phyloP scores from a whole-genome alignment of 2,888 invertebrate genomes.

The Melipona beecheii region DNA sequence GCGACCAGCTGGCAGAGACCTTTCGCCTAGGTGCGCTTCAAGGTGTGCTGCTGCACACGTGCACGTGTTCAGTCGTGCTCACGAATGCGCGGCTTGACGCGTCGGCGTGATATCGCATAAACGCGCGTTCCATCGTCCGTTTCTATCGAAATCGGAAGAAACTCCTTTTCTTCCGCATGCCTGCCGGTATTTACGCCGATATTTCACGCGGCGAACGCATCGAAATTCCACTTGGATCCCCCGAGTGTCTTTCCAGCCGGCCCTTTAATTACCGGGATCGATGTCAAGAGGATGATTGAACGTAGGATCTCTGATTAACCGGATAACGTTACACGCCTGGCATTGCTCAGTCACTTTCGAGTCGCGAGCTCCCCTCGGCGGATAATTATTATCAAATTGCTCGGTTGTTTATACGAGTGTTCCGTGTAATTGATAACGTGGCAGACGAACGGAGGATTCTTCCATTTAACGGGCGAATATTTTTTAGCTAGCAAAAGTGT shows the following conservation, averaged over 20 bases:
- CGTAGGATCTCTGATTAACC: neutral
- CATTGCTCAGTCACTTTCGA: neutral
- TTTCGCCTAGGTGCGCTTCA: conserved; percentile 70
- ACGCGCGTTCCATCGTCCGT: conserved; percentile 48
- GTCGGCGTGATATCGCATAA: conserved; percentile 73
- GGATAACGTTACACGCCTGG: neutral
- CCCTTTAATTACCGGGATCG: conserved; percentile 24
- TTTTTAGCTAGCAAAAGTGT: neutral
- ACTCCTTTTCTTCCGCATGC: conserved; percentile 65
- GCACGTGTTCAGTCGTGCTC: conserved; percentile 42
- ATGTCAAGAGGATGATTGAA: neutral
- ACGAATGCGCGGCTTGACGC: conserved; percentile 64
- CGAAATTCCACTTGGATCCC: conserved; percentile 44
- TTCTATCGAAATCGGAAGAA: conserved; percentile 71
- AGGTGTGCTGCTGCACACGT: conserved; percentile 68
- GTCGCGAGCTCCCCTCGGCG: neutral
- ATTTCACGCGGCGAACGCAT: conserved; percentile 53
- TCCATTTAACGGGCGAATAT: neutral
- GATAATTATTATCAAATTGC: neutral
- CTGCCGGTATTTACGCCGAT: conserved; percentile 35
- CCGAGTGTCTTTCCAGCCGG: neutral
- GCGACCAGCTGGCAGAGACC: conserved; percentile 65
- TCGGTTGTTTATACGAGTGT: neutral
- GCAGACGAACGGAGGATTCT: neutral
- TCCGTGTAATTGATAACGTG: too few relatives aligned